Percentiles rank a stretch among this genome's conserved stretches.
Conservation (phyloP, 2,797 vertebrate genomes). For the Cyprinodon diabolis region DNA sequence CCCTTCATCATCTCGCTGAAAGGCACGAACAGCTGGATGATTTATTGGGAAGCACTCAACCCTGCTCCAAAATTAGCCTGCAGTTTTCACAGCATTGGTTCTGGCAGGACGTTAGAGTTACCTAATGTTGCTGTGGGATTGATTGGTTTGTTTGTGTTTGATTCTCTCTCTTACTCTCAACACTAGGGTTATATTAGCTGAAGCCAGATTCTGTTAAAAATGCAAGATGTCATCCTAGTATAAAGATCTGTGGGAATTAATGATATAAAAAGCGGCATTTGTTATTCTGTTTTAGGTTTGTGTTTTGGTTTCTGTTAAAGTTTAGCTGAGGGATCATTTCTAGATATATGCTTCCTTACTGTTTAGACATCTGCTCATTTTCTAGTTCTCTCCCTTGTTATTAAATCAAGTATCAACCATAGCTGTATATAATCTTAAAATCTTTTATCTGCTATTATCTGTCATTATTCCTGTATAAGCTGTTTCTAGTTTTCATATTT, state of each 20-base stretch:
- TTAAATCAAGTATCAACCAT: no score
- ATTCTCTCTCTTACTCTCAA: conserved; percentile 10
- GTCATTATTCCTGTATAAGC: no score
- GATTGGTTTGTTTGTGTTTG: conserved; percentile 51
- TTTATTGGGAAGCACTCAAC: conserved; percentile 45
- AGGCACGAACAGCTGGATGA: conserved; percentile 77
- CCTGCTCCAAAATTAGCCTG: conserved; percentile 69
- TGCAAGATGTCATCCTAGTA: conserved; percentile 3
- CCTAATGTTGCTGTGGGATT: conserved; percentile 55
- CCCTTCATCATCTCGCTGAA: conserved; percentile 47
- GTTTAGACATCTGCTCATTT: background rate
- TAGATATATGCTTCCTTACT: background rate
- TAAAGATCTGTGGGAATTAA: background rate
- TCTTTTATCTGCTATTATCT: no score
- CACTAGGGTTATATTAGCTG: conserved; percentile 31
- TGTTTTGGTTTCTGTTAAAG: background rate
- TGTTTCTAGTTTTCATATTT: no score
- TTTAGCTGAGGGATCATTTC: background rate
- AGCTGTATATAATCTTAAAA: no score
- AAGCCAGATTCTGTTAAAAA: conserved; percentile 10
- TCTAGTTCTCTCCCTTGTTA: background rate
- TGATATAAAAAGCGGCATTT: background rate
- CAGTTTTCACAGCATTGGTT: conserved; percentile 44
- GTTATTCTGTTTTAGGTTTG: background rate
- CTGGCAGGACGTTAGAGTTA: conserved; percentile 40